phyloP scores from a whole-genome alignment of 2,113 vertebrate species.

The Thryonomys swinderianus region DNA sequence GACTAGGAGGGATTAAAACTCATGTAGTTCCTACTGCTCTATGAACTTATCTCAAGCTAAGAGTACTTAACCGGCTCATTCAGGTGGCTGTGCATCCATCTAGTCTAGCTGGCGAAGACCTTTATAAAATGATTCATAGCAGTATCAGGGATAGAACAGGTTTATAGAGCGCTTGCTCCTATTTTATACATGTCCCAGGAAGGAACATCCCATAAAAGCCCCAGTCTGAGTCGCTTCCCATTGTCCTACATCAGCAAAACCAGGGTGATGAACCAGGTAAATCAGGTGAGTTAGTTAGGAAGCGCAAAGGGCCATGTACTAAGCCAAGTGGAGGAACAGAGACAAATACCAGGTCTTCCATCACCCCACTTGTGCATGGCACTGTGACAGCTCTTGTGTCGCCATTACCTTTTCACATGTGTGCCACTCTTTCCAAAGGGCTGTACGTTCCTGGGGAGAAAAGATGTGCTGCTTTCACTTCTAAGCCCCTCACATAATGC shows the following conservation, averaged over 20 bases:
- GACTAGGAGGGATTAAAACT: neutral
- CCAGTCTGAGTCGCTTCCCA: neutral
- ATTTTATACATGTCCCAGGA: neutral
- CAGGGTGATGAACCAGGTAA: neutral
- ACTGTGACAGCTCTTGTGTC: neutral
- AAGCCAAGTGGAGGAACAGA: neutral
- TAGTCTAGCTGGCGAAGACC: neutral
- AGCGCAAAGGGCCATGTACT: neutral
- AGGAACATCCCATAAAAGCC: neutral
- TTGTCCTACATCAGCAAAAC: neutral
- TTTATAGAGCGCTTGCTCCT: neutral
- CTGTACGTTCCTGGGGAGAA: neutral
- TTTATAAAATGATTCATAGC: neutral
- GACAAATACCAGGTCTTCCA: neutral
- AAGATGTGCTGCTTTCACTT: neutral
- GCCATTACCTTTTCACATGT: accelerated
- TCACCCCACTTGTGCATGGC: neutral
- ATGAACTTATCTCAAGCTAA: neutral
- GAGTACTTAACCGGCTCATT: neutral
- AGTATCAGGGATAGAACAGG: too few species aligned
- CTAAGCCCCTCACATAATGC: neutral
- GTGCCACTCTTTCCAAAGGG: neutral
- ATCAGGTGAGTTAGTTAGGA: neutral
- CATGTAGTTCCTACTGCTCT: neutral
- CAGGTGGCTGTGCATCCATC: neutral